phyloP scores from a whole-genome alignment of 2,113 vertebrate species.

The Oophaga pumilio region DNA sequence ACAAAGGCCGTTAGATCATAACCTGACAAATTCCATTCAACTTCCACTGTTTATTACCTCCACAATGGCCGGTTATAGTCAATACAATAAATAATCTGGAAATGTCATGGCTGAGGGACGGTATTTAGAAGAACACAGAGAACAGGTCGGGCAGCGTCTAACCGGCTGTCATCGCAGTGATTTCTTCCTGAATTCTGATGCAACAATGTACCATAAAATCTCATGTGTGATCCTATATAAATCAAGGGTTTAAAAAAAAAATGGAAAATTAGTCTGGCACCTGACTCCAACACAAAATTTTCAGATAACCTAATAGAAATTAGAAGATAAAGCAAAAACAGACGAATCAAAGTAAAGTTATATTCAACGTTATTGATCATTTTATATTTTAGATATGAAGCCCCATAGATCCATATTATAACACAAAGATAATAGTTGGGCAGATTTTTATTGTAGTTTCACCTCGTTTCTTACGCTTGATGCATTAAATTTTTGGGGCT shows the following conservation, averaged over 20 bases:
- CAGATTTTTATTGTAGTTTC: too few species aligned
- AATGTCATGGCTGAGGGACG: constrained; percentile 26
- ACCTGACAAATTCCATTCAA: constrained; percentile 44
- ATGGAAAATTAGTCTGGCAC: not conserved
- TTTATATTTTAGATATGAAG: too few species aligned
- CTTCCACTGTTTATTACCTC: constrained; percentile 43
- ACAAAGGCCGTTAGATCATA: constrained; percentile 45
- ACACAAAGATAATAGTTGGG: too few species aligned
- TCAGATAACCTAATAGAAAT: not conserved
- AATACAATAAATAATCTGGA: constrained; percentile 43
- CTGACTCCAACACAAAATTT: not conserved
- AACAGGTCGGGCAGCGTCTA: not conserved
- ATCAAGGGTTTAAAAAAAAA: not conserved
- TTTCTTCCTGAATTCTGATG: not conserved
- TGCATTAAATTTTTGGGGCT: too few species aligned
- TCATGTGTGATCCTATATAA: not conserved
- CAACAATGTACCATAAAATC: not conserved
- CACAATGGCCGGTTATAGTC: constrained; percentile 35
- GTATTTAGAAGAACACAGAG: not conserved
- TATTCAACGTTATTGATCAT: too few species aligned
- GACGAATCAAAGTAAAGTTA: not conserved
- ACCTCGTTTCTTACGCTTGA: too few species aligned
- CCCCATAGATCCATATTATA: too few species aligned
- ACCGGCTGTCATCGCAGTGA: not conserved
- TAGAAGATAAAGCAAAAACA: not conserved